Percentiles rank a stretch among this genome's conserved stretches.
Conservation (phyloP, 2,797 vertebrate genomes). For the Austrolebias charrua region DNA sequence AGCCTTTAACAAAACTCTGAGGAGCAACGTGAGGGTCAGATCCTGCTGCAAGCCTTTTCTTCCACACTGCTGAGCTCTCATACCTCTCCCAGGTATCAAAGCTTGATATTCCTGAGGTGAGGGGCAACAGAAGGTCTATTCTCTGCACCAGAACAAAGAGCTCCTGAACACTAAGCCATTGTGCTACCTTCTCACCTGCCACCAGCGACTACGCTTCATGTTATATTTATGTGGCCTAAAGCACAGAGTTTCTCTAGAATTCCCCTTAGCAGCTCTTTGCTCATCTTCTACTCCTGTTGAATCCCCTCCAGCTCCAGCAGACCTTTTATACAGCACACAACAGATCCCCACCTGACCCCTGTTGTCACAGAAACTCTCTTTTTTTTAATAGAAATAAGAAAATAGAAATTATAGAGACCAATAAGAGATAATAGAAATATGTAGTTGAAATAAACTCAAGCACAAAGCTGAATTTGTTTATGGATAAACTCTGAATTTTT, state of each 20-base stretch:
- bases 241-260: conserved; percentile 61
- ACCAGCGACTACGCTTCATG: conserved; percentile 75
- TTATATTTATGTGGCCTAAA: conserved; percentile 84
- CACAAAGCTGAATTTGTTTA: too few relatives aligned
- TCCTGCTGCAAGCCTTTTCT: conserved; percentile 20
- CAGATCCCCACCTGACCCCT: too few relatives aligned
- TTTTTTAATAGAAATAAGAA: too few relatives aligned
- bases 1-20: not conserved
- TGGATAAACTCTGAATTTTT: too few relatives aligned
- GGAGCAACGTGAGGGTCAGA: conserved; percentile 23
- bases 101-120: conserved; percentile 49
- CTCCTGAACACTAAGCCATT: conserved; percentile 65
- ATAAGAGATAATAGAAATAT: too few relatives aligned
- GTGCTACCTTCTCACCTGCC: conserved; percentile 60
- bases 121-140: conserved; percentile 28
- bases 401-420: too few relatives aligned
- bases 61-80: not conserved
- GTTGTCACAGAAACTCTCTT: too few relatives aligned
- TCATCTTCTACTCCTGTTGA: conserved; percentile 60
- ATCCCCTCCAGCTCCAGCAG: too few relatives aligned
- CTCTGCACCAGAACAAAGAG: conserved; percentile 52
- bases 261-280: conserved; percentile 37
- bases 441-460: too few relatives aligned
- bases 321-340: too few relatives aligned
- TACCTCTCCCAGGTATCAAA: conserved; percentile 38